Conservation (phyloP, 37 sponge, comb jelly and placozoan species). For the Tethya wilhelma region DNA sequence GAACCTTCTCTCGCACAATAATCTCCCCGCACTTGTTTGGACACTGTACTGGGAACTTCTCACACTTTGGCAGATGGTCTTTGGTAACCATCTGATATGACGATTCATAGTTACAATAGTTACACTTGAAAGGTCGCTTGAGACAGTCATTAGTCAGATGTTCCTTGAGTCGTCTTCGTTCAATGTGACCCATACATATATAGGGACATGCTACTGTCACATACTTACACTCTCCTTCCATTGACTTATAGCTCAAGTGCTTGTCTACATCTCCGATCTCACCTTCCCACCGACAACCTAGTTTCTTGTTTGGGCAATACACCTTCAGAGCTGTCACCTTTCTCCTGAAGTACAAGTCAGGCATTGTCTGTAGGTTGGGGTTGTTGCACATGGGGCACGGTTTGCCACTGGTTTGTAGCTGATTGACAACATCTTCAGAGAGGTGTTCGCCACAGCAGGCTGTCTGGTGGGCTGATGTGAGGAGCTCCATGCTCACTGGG, state of each 20-base stretch:
- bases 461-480: conserved; percentile 1
- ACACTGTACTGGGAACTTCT: conserved; percentile 12
- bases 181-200: not conserved
- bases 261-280: conserved; percentile 12
- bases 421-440: not conserved
- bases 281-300: conserved; percentile 57
- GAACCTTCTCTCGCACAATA: conserved; percentile 2
- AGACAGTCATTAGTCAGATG: conserved; percentile 29
- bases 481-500: conserved; percentile 21
- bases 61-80: conserved; percentile 13
- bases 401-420: not conserved
- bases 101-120: conserved; percentile 29
- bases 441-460: conserved; percentile 37
- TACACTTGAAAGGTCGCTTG: conserved; percentile 24
- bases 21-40: conserved; percentile 17
- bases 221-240: conserved; percentile 24
- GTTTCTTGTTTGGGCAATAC: conserved; percentile 8
- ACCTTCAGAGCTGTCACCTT: conserved; percentile 20
- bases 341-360: conserved; percentile 1
- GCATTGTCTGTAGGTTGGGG: not conserved
- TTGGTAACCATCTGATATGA: conserved; percentile 4
- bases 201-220: conserved; percentile 31
- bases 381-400: conserved; percentile 27
- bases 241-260: conserved; percentile 15
- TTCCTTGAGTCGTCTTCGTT: not conserved